Base-by-base conservation (phyloP, 2,113 vertebrate genomes). In the Tetrax tetrax region DNA sequence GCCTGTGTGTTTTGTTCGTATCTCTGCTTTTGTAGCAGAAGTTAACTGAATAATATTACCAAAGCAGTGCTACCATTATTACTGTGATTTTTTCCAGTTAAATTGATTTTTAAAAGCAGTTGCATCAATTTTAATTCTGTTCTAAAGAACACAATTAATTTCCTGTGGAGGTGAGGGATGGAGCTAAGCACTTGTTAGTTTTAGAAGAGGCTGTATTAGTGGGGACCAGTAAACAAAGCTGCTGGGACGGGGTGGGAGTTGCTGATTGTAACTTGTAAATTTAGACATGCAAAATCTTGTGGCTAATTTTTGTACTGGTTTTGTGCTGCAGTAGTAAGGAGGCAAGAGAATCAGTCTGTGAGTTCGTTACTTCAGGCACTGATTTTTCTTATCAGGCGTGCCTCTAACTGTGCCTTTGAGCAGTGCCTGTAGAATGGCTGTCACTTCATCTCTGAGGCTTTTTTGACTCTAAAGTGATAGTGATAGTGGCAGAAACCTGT, bases 241-340 rank as follows among this genome's bases (percentile, higher is more conserved):
- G 0, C 11, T 47, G 7, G 29, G 2, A 6, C 15, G 18, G 6
- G 21, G 3, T 7, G 23, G 12, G 43, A 41, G 23, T 28, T 80
- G 9, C 29, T n/a, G 10, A 11, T 18, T 69, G 4, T 53, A 76
- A 48, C 50, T 82, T 64, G 12, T n/a, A 43, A 74, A 72, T 70
- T 70, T 78, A 43, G 28, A 33, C 25, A 51, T 70, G 23, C 21
- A 74, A 33, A 89, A 47, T 82, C 60, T 81, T 35, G 14, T 54
- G 56, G 38, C 9, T 89, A 59, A 31, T 66, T 51, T 72, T 13
- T 80, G 12, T 63, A 23, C 9, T 72, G 38, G n/a, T 31, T 17
- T 47, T 50, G 16, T 6, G 20, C 23, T 66, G 7, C 4, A 2
- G 17, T 51, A 56, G 9, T 28, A 59, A 89, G 37, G 60, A 89